Percentiles rank a stretch among this genome's conserved stretches.
These are phyloP conservation scores for Leptinotarsa juncta DNA, from an alignment of 2,888 invertebrate species.

Conservation along the genomic window DNA sequence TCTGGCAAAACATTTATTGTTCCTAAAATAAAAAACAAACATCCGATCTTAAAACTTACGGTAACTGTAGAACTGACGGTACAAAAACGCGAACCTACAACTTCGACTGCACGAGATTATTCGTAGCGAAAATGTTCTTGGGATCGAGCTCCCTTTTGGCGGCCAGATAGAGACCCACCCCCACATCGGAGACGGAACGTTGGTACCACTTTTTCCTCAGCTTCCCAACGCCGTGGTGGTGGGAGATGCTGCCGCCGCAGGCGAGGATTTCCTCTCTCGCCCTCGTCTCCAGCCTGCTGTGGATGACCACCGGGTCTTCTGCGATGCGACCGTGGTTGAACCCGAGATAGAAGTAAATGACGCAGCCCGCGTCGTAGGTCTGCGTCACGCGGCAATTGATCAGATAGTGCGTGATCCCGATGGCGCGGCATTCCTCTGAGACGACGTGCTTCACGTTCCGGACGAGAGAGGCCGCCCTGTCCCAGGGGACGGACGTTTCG, in stretches of 20 bases:
- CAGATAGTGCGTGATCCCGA: conserved; percentile 73
- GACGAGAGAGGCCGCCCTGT: conserved; percentile 84
- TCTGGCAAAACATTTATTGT: too few species aligned
- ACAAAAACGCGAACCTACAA: conserved; percentile 45
- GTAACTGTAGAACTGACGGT: too few species aligned
- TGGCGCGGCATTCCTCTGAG: conserved; percentile 71
- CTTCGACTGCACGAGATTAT: conserved; percentile 75
- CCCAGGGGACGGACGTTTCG: conserved; percentile 99
- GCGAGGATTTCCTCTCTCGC: conserved; percentile 94
- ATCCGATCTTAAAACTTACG: too few species aligned
- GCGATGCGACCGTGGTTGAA: conserved; percentile 68
- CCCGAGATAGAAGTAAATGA: conserved; percentile 78
- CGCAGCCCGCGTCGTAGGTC: conserved; percentile 97
- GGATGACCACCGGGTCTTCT: conserved; percentile 85
- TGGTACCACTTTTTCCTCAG: conserved; percentile 88
- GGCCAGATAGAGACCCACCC: conserved; percentile 80
- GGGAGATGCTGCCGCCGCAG: conserved; percentile 92
- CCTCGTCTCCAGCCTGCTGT: conserved; percentile 84
- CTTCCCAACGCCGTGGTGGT: conserved; percentile 98
- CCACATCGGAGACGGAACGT: conserved; percentile 84
- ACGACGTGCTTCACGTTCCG: conserved; percentile 90
- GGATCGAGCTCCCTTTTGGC: conserved; percentile 93
- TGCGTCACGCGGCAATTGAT: conserved; percentile 92
- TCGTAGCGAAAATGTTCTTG: conserved; percentile 91
- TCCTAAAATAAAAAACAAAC: too few species aligned